A percentile compares a stretch with the other conserved stretches of the same genome.
Conservation (phyloP, 2,888 invertebrate genomes). For the Amblyjoppa proteus region DNA sequence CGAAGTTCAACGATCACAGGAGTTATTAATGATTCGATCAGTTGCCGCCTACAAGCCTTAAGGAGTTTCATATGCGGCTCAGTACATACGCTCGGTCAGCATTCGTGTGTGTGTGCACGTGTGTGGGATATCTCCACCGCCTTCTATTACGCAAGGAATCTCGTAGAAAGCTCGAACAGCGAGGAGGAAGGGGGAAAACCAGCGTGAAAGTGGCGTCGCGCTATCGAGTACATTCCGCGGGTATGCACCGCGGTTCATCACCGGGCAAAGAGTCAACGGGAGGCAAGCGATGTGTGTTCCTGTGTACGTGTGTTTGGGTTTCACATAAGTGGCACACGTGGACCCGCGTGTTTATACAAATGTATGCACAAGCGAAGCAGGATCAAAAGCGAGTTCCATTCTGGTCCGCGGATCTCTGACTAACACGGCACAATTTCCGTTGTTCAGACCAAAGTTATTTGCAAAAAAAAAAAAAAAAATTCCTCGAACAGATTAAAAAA, state of each 20-base stretch:
- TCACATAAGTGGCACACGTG: constrained; percentile 42
- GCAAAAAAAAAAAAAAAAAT: no score
- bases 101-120: constrained; percentile 31
- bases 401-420: neutral
- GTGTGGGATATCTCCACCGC: constrained; percentile 41
- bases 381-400: neutral
- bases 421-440: neutral
- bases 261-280: constrained; percentile 24
- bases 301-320: constrained; percentile 3
- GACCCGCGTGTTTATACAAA: constrained; percentile 1
- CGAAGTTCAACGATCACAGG: neutral
- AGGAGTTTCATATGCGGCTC: neutral
- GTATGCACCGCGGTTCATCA: constrained; percentile 63
- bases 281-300: neutral
- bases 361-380: neutral
- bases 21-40: constrained; percentile 1
- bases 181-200: neutral
- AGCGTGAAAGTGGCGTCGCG: constrained; percentile 76
- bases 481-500: no score
- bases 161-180: constrained; percentile 72
- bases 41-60: neutral
- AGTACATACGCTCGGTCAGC: neutral
- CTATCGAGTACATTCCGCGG: constrained; percentile 74
- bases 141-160: constrained; percentile 72
- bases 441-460: neutral